These are phyloP conservation scores for Sinelater perroti DNA, from an alignment of 2,888 invertebrate species.

Conservation along the genomic window DNA sequence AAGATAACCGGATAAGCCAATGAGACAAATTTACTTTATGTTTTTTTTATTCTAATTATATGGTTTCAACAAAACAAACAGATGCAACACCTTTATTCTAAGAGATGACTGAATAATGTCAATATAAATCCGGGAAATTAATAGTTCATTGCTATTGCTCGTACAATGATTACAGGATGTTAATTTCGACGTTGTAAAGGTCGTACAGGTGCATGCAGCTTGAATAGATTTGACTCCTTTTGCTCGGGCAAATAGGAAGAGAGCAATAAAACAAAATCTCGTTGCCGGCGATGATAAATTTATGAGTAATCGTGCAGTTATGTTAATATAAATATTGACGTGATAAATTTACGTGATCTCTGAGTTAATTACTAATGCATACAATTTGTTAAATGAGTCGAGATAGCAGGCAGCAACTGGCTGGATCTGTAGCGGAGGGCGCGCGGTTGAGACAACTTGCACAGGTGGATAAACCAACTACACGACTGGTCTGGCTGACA, in stretches of 20 bases:
- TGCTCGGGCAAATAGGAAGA: slow-evolving; percentile 2
- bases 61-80: too few species aligned
- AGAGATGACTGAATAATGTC: background rate
- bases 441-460: slow-evolving; percentile 39
- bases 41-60: too few species aligned
- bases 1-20: too few species aligned
- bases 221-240: slow-evolving; percentile 9
- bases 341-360: slow-evolving; percentile 49
- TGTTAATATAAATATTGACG: slow-evolving; percentile 47
- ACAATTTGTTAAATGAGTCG: slow-evolving; percentile 48
- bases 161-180: background rate
- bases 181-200: background rate
- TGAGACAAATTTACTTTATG: too few species aligned
- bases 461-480: slow-evolving; percentile 51
- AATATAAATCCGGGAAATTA: background rate
- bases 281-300: slow-evolving; percentile 29
- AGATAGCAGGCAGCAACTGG: slow-evolving; percentile 31
- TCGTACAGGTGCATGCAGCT: background rate
- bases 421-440: slow-evolving; percentile 32
- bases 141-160: background rate
- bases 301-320: slow-evolving; percentile 42
- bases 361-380: slow-evolving; percentile 48
- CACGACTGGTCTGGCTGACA: slow-evolving; percentile 50
- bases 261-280: slow-evolving; percentile 17
- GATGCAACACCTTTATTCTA: too few species aligned